These are phyloP conservation scores for Tromatobia lineatoria DNA, from an alignment of 2,888 invertebrate species.

Conservation along the genomic window DNA sequence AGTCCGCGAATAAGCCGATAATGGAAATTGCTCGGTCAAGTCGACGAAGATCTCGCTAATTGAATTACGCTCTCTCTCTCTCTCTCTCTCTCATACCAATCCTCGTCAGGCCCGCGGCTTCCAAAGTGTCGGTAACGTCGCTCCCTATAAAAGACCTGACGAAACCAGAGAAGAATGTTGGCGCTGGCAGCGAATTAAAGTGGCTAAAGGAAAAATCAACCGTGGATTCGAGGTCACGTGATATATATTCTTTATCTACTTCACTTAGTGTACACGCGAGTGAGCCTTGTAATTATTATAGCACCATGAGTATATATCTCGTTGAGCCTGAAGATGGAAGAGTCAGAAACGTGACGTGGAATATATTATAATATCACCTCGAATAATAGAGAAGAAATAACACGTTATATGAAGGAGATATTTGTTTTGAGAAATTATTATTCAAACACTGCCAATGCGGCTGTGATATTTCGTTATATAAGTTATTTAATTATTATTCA, in stretches of 20 bases:
- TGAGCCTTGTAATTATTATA: constrained; percentile 26
- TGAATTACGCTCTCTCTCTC: constrained; percentile 55
- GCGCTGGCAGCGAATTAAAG: not conserved
- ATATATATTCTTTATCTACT: constrained; percentile 2
- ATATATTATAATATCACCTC: constrained; percentile 2
- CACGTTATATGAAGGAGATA: not conserved
- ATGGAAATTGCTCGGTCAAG: constrained; percentile 73
- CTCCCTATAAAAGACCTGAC: not conserved
- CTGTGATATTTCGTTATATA: no score
- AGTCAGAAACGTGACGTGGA: constrained; percentile 38
- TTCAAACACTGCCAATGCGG: no score
- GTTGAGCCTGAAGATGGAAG: not conserved
- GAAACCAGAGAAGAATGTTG: not conserved
- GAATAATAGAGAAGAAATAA: not conserved
- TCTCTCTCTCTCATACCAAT: not conserved
- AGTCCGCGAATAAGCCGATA: constrained; percentile 70
- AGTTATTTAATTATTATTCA: no score
- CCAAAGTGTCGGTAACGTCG: constrained; percentile 25
- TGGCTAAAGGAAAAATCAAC: not conserved
- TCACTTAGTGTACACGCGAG: not conserved
- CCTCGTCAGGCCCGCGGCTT: not conserved
- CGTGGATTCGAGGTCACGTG: not conserved
- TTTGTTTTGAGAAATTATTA: no score
- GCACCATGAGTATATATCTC: not conserved
- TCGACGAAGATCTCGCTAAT: constrained; percentile 69